These are phyloP conservation scores for Pseudomyrmex flavicornis DNA, from an alignment of 1,140 invertebrate genomes.

Conservation along the genomic window DNA sequence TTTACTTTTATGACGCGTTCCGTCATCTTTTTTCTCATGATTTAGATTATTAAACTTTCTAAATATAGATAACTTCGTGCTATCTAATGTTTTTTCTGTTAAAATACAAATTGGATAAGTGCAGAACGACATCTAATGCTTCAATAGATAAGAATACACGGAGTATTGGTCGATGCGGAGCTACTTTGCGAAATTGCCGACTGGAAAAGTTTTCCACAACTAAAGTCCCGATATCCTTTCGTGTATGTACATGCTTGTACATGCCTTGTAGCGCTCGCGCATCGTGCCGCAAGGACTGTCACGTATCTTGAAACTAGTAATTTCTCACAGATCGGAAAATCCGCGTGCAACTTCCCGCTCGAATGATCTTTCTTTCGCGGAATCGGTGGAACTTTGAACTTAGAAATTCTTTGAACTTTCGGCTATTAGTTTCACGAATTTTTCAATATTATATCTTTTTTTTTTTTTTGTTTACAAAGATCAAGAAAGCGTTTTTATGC, in stretches of 20 bases:
- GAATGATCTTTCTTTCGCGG: not conserved
- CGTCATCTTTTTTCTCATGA: too few species aligned
- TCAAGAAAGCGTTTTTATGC: not conserved
- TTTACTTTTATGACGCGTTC: too few species aligned
- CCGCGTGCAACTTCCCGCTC: not conserved
- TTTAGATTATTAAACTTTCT: too few species aligned
- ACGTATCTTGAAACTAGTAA: constrained; percentile 57
- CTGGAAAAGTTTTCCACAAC: constrained; percentile 68
- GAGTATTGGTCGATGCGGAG: constrained; percentile 19
- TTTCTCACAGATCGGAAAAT: constrained; percentile 64
- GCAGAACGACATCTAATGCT: constrained; percentile 12
- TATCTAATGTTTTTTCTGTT: not conserved
- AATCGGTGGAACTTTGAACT: not conserved
- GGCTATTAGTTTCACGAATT: not conserved
- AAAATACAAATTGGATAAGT: not conserved
- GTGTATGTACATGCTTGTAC: constrained; percentile 16
- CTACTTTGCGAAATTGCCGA: constrained; percentile 76
- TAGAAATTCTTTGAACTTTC: not conserved
- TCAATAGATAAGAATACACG: not conserved
- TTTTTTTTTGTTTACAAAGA: not conserved
- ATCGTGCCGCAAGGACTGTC: constrained; percentile 55
- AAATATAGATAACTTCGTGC: too few species aligned
- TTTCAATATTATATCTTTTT: not conserved
- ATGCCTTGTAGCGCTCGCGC: not conserved
- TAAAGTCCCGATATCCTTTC: constrained; percentile 29